Evolutionary conservation across 2,888 invertebrate genomes (phyloP), one percentile per base, ranked within the genome.

Genomic region (Athetis lepigone): DNA sequence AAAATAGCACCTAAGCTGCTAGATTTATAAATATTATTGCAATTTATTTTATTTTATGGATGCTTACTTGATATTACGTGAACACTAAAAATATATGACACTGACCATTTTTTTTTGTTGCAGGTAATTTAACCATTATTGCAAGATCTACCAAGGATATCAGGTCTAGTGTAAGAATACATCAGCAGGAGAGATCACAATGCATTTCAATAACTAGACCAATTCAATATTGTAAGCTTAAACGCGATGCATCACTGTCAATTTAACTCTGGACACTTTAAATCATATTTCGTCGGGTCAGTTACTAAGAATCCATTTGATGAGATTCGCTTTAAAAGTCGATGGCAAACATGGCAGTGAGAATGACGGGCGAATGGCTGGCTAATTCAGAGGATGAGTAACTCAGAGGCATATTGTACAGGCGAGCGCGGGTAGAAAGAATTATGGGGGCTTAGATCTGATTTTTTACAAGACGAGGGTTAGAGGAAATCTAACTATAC

Each of bases 341-440:
- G 49, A 65, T 72, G 70, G 75, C 71, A 74, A 68, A 56, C 50
- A 65, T 57, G 54, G 46, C 67, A 23, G 54, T 56, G 57, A 39
- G 64, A 18, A 51, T 56, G 57, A 39, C 23, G 47, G 43, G 27
- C 55, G 47, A 63, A 64, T 62, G 63, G 45, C 40, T 40, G 42
- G 45, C 64, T 77, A 70, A 79, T 64, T 79, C 67, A 64, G 65
- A 42, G 55, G 50, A 74, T 74, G 71, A 76, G 51, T 67, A 61
- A 67, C 57, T 40, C 18, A 16, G 8, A 4, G 58, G 51, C 36
- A 39, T 57, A 66, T 49, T 16, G 2, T 33, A 64, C 0, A 56
- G 13, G 50, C 67, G 37, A 37, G 1, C 3, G 66, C 69, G 75
- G 27, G 0, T 43, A 1, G 9, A 29, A 43, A 1, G 9, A 25